A percentile compares a stretch with the other conserved stretches of the same genome.
Evolutionary conservation across 2,113 vertebrate genomes (phyloP).

Genomic region (Malurus elegans): DNA sequence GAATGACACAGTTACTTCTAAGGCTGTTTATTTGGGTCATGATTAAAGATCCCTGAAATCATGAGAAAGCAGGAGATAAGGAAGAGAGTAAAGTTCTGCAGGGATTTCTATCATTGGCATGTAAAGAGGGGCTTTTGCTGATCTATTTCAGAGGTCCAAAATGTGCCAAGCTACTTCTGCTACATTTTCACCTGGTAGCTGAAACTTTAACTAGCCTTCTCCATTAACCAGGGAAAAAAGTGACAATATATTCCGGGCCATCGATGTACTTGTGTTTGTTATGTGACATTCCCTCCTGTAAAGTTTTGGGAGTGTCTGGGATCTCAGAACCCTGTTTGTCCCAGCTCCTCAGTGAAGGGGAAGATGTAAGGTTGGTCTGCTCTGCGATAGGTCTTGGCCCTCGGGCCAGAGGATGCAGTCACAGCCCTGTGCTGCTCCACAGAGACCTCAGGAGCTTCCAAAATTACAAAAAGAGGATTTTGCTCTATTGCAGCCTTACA

Average conservation of each 20-base stretch:
- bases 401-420: neutral
- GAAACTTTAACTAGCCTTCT: neutral
- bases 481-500: neutral
- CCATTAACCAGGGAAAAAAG: neutral
- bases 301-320: neutral
- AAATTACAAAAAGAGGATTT: neutral
- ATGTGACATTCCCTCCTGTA: neutral
- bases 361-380: neutral
- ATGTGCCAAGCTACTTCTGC: neutral
- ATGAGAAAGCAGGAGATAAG: neutral
- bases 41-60: neutral
- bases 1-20: neutral
- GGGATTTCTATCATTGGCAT: neutral
- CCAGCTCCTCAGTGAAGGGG: neutral
- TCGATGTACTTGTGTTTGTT: neutral
- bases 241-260: neutral
- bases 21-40: neutral
- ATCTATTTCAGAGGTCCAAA: neutral
- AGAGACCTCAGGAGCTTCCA: neutral
- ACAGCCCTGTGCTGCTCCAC: neutral
- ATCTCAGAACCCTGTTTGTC: neutral
- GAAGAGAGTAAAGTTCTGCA: neutral
- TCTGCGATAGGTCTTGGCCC: fast-evolving
- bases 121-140: neutral
- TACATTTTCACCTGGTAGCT: neutral